A percentile compares a stretch with the other conserved stretches of the same genome.
These are phyloP conservation scores for Rousettus leschenaultii DNA, from an alignment of 2,113 vertebrate species.

Conservation along the genomic window DNA sequence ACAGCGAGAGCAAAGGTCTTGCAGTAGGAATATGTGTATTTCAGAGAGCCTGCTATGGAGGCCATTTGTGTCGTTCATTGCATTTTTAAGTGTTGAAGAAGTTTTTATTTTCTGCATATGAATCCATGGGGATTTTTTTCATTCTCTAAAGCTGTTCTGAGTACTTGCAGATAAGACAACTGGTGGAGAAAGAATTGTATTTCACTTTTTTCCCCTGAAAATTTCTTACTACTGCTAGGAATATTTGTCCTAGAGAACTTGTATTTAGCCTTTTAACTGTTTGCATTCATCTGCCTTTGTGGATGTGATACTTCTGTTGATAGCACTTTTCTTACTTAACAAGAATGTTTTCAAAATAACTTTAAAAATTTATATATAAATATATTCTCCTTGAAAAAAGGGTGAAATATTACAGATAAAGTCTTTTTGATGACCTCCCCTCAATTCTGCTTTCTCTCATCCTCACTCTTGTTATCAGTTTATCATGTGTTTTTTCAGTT, in stretches of 20 bases:
- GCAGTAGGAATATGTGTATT: background rate
- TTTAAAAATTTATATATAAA: background rate
- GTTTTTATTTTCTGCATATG: constrained; percentile 7
- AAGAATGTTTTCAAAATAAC: background rate
- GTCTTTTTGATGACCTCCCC: background rate
- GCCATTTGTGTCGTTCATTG: background rate
- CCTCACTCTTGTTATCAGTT: background rate
- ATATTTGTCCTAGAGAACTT: background rate
- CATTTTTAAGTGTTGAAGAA: background rate
- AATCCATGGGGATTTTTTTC: background rate
- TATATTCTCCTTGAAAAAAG: background rate
- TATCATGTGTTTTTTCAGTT: background rate
- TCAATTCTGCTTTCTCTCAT: background rate
- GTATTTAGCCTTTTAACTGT: background rate
- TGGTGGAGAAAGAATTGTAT: background rate
- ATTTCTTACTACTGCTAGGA: background rate
- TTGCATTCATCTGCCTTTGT: background rate
- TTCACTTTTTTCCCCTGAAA: background rate
- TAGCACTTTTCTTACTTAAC: background rate
- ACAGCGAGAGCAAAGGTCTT: background rate
- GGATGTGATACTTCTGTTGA: background rate
- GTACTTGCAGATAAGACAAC: background rate
- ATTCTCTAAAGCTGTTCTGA: background rate
- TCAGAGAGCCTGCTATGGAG: background rate
- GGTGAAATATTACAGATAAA: background rate